Base-by-base conservation (phyloP, 2,888 invertebrate species). In the Meiosimyza decipiens region DNA sequence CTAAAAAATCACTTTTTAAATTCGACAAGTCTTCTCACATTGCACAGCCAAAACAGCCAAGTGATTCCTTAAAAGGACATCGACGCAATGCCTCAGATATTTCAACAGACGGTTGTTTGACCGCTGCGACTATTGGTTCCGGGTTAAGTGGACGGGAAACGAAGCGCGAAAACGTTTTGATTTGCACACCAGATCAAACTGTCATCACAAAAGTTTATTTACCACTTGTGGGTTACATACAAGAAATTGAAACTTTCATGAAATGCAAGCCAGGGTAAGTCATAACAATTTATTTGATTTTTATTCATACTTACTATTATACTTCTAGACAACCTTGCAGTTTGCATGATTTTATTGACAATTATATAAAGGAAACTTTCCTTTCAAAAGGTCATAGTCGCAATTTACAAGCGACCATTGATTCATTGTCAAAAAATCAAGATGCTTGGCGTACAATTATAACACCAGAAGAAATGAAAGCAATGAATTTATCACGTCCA, bases 361-460 rank as follows among this genome's bases (percentile, higher is more conserved):
- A 95, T 84, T 95, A 96, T 87, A 93, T 97, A 33, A 93, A 94
- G 78, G 93, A 95, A 80, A 93, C 93, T 9, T 98, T 96, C 88
- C 90, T 95, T 76, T 94, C 93, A 76, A 91, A 94, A 75, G 91
- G 94, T 71, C 92, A 92, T 81, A 90, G 90, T 79, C 84, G 85
- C 62, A 86, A 86, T 79, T 79, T 87, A 54, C 85, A 87, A 76
- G 73, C 86, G 73, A 87, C 87, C 50, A 91, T 94, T 75, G 92
- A 95, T 78, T 88, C 90, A 1, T 91, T 94, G 28, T 92, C 93
- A 67, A 92, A 92, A 85, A 91, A 91, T 82, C 88, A 93, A 74
- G 92, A 93, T 86, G 94, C 95, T 6, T 95, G 96, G 94, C 90
- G 93, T 71, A 90, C 93, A 73, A 90, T 93, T 3, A 91, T 92